Percentiles rank a stretch among this genome's conserved stretches.
Conservation (phyloP, 2,888 invertebrate species). For the Apotomis betuletana region DNA sequence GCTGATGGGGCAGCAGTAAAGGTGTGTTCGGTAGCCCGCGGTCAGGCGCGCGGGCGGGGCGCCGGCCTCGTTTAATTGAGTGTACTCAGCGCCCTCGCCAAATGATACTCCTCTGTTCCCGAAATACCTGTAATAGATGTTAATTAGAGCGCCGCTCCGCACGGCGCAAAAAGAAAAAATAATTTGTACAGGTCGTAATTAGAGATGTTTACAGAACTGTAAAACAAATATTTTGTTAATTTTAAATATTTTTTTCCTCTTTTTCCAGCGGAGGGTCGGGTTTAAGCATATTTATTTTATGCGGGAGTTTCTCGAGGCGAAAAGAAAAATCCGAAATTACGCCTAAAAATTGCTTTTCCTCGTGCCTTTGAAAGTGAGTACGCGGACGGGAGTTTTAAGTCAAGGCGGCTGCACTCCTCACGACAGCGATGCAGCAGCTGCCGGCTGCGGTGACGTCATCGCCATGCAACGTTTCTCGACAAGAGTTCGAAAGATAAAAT, state of each 20-base stretch:
- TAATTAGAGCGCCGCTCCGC: slow-evolving; percentile 77
- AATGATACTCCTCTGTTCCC: slow-evolving; percentile 79
- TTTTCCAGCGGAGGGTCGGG: slow-evolving; percentile 71
- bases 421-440: slow-evolving; percentile 14
- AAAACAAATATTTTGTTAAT: slow-evolving; percentile 82
- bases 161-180: slow-evolving; percentile 76
- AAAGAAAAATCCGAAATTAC: slow-evolving; percentile 74
- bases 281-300: slow-evolving; percentile 81
- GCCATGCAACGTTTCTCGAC: slow-evolving; percentile 49
- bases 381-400: not conserved
- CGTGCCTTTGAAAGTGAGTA: slow-evolving; percentile 46
- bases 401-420: slow-evolving; percentile 13
- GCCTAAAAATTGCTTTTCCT: slow-evolving; percentile 62
- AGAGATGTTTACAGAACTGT: slow-evolving; percentile 82
- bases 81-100: slow-evolving; percentile 80
- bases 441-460: slow-evolving; percentile 42
- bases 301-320: slow-evolving; percentile 67
- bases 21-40: slow-evolving; percentile 38
- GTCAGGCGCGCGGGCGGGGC: slow-evolving; percentile 44
- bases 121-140: slow-evolving; percentile 82
- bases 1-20: slow-evolving; percentile 39
- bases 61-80: slow-evolving; percentile 75
- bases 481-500: slow-evolving; percentile 57
- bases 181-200: slow-evolving; percentile 83
- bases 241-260: slow-evolving; percentile 78